phyloP scores from a whole-genome alignment of 2,797 vertebrate genomes.

The Sandelia bainsii region DNA sequence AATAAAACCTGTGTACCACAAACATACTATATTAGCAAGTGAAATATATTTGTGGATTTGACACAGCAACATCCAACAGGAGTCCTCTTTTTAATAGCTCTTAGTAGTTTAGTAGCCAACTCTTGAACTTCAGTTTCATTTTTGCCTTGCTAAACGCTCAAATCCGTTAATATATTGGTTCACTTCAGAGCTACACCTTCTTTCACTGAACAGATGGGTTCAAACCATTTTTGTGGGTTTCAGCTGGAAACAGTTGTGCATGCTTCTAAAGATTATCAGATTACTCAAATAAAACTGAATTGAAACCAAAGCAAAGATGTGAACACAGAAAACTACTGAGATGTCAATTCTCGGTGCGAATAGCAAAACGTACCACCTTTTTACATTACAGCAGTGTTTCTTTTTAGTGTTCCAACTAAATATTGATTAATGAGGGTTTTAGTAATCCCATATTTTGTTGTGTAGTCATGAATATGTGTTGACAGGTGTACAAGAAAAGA shows the following conservation, averaged over 20 bases:
- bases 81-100: not conserved
- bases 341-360: not conserved
- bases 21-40: not conserved
- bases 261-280: not conserved
- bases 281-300: too few species aligned
- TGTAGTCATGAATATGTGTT: not conserved
- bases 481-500: not conserved
- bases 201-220: not conserved
- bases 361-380: not conserved
- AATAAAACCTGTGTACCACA: not conserved
- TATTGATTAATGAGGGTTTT: not conserved
- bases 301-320: slow-evolving; percentile 14
- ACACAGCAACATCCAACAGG: not conserved
- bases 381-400: not conserved
- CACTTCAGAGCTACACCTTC: not conserved
- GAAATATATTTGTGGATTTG: not conserved
- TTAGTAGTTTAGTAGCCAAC: not conserved
- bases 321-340: not conserved
- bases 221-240: not conserved
- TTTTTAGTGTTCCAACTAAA: not conserved
- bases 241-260: not conserved
- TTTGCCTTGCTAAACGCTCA: not conserved
- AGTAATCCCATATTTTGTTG: not conserved
- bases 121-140: not conserved
- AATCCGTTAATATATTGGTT: not conserved